Percentiles rank a stretch among this genome's conserved stretches.
These are phyloP conservation scores for Metallyticus violacea DNA, from an alignment of 2,888 invertebrate genomes.

Conservation along the genomic window DNA sequence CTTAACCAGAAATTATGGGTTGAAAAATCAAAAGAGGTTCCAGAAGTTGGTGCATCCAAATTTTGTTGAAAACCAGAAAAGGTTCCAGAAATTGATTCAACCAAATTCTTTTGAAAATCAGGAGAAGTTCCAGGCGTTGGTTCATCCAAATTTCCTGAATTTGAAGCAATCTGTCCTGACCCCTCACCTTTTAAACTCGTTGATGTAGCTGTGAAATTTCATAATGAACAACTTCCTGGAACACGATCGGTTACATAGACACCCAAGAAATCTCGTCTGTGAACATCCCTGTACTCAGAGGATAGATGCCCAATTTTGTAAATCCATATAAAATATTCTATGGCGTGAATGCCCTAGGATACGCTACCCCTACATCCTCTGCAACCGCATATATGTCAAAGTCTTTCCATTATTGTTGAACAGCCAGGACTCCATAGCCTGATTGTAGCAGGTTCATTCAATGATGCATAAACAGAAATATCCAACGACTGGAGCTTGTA, in stretches of 20 bases:
- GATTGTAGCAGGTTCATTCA: constrained; percentile 26
- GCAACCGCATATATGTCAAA: not conserved
- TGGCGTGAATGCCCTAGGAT: not conserved
- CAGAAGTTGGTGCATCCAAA: not conserved
- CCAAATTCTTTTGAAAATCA: not conserved
- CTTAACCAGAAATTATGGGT: too few relatives aligned
- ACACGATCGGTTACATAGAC: not conserved
- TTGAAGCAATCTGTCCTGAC: not conserved
- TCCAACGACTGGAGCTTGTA: constrained; percentile 18
- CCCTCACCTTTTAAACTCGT: not conserved
- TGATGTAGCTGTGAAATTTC: not conserved
- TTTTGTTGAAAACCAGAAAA: too few relatives aligned
- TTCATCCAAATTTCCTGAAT: too few relatives aligned
- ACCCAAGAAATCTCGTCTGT: not conserved
- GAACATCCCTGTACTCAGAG: not conserved
- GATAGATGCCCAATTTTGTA: not conserved
- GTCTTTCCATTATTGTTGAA: not conserved
- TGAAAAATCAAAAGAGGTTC: not conserved
- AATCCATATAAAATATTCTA: not conserved
- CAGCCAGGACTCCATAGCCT: constrained; percentile 1
- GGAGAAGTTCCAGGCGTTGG: not conserved
- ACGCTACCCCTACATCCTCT: not conserved
- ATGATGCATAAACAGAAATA: constrained; percentile 17
- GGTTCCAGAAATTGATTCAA: not conserved
- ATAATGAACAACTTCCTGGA: not conserved